Percentiles rank a stretch among this genome's conserved stretches.
Evolutionary conservation across 2,888 invertebrate species (phyloP).

Genomic region (Tenthredo amoena): DNA sequence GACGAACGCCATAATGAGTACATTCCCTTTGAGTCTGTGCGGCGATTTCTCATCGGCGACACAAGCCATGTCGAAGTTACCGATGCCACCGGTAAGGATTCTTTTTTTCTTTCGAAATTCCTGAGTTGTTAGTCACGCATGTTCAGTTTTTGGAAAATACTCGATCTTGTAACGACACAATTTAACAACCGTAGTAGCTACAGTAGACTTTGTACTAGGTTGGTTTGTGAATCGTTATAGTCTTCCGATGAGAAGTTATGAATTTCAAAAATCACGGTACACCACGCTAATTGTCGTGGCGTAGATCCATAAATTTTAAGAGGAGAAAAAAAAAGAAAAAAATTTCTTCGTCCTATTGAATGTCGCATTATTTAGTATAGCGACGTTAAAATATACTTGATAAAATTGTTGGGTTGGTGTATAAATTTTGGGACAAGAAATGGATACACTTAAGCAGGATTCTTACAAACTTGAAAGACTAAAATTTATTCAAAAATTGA

Average conservation of each 20-base stretch:
- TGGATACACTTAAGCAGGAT: background rate
- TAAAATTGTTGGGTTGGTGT: background rate
- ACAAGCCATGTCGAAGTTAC: conserved; percentile 60
- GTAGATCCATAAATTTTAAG: background rate
- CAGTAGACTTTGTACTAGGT: conserved; percentile 32
- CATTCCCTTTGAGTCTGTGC: conserved; percentile 73
- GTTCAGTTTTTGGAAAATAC: background rate
- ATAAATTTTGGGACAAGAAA: background rate
- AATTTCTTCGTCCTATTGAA: background rate
- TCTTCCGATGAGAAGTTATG: background rate
- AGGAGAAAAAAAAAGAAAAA: background rate
- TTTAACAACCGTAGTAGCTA: conserved; percentile 23
- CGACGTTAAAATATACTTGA: background rate
- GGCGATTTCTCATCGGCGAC: conserved; percentile 69
- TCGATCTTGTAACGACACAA: background rate
- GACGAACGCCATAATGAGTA: conserved; percentile 72
- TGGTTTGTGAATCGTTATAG: conserved; percentile 21
- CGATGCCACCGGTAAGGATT: conserved; percentile 64
- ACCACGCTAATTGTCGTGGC: background rate
- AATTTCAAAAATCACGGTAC: background rate
- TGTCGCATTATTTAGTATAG: background rate
- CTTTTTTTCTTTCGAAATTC: background rate
- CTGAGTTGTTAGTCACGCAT: background rate
- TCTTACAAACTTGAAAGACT: background rate
- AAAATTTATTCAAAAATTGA: background rate